A percentile compares a stretch with the other conserved stretches of the same genome.
Conservation (phyloP, 2,113 vertebrate species). For the Rhodinocichla rosea region DNA sequence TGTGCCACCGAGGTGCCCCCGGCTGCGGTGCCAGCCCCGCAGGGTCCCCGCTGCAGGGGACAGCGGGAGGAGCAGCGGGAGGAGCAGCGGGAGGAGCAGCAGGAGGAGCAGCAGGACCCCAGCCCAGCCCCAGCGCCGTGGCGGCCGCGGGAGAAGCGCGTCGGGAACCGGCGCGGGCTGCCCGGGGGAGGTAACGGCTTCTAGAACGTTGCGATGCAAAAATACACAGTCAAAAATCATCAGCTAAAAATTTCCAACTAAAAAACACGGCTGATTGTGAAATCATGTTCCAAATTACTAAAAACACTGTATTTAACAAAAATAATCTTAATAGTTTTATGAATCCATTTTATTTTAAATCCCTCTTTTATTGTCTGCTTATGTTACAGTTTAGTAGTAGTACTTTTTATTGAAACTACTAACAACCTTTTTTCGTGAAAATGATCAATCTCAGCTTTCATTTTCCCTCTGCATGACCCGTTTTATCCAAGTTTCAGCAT, state of each 20-base stretch:
- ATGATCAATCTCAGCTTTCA: conserved; percentile 70
- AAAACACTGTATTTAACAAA: conserved; percentile 71
- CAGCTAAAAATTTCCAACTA: conserved; percentile 55
- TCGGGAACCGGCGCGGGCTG: background rate
- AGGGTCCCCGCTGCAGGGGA: background rate
- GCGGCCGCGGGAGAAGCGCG: background rate
- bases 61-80: background rate
- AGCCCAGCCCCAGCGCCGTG: background rate
- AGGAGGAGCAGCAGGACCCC: background rate
- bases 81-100: background rate
- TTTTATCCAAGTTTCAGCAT: conserved; percentile 77
- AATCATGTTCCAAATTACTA: conserved; percentile 67
- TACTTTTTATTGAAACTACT: conserved; percentile 61
- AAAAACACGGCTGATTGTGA: conserved; percentile 58
- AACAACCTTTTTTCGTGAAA: conserved; percentile 66
- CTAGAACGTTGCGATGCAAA: background rate
- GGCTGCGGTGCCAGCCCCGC: background rate
- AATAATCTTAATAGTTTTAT: conserved; percentile 72
- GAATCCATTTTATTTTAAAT: conserved; percentile 69
- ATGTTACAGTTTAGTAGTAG: conserved; percentile 66
- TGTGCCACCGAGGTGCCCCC: background rate
- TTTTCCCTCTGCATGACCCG: conserved; percentile 73
- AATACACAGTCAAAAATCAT: conserved; percentile 58
- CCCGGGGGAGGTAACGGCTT: background rate
- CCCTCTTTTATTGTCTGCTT: conserved; percentile 70